Base-by-base conservation (phyloP, 2,888 invertebrate genomes). In the Stictocephala bisonia region DNA sequence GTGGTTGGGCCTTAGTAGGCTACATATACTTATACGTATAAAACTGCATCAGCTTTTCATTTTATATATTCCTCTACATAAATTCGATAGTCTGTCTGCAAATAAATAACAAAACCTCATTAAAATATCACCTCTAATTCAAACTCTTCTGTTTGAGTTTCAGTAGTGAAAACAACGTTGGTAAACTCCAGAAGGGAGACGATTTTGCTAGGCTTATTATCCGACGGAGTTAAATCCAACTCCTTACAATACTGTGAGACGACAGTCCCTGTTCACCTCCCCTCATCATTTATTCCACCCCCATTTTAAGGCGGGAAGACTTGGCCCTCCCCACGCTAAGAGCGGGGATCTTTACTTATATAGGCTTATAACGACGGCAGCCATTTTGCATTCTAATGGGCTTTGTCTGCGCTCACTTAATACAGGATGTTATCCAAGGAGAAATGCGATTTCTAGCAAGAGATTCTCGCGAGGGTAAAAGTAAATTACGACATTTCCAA, bases 331-430 rank as follows among this genome's bases (percentile, higher is more conserved):
- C 56, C 26, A n/a, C 56, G 40, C 35, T 70, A 70, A 58, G 70
- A 71, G 70, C 58, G 70, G 58, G 70, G 70, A 71, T 71, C 70
- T 71, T 71, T 71, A 58, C 70, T 71, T 71, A 71, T 58, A 58
- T 71, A 71, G 70, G 70, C 56, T 71, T 71, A 71, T 56, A 71
- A 71, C 56, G 58, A 71, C 56, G 58, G 70, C 70, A 44, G 70
- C 70, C 70, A 71, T 71, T 71, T 71, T 71, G 70, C 70, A 71
- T 71, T 71, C 70, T 71, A 71, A 71, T 71, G 58, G 69, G 70
- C 70, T 71, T 71, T 71, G 70, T 71, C 58, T 71, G 70, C 29
- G 70, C 31, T 58, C 70, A 71, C 58, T 71, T 71, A 71, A 71
- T 71, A 71, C 58, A 71, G 70, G 70, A 71, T 71, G 70, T 71